Evolutionary conservation across 2,888 invertebrate species (phyloP), one percentile per base, ranked within the genome.

Genomic region (Orchesellides sinensis): DNA sequence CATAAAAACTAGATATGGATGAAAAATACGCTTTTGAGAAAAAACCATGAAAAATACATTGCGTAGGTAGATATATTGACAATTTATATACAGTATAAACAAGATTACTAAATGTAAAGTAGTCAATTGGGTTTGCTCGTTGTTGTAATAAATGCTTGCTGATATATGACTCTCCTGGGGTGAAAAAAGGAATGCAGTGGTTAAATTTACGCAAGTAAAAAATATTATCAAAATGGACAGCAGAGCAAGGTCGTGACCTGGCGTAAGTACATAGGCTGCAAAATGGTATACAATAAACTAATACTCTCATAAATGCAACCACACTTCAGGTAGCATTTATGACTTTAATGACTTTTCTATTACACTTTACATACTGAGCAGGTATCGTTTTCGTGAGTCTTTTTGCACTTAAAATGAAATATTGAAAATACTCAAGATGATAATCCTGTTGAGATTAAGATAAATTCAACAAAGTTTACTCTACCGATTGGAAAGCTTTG

Each of bases 221-320:
- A 68, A 78, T 27, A 29, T 47, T 66, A 27, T 40, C 32, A 32
- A 78, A 78, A 69, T 59, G 65, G n/a, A n/a, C n/a, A n/a, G 29
- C 65, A 66, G 73, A 66, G 73, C 80, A 80, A 80, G 80, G 80
- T 80, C 80, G 73, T 80, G 80, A 80, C 80, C 80, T 66, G 80
- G 52, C 66, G 40, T 59, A 65, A 66, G 25, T 49, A 65, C 56
- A 59, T 49, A 56, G 59, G 12, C 27, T 56, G 40, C 54, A 65
- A 65, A 63, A 52, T 32, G n/a, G n/a, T n/a, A n/a, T n/a, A n/a
- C n/a, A n/a, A 32, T 69, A 27, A 80, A 56, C 70, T 49, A 73
- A 80, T 73, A 66, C 61, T 61, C 49, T 25, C 49, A 66, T 49
- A 23, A 35, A 29, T 25, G 75, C 25, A 54, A 66, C 66, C 49